Evolutionary conservation across 2,797 vertebrate genomes (phyloP).

Genomic region (Anabacerthia variegaticeps): DNA sequence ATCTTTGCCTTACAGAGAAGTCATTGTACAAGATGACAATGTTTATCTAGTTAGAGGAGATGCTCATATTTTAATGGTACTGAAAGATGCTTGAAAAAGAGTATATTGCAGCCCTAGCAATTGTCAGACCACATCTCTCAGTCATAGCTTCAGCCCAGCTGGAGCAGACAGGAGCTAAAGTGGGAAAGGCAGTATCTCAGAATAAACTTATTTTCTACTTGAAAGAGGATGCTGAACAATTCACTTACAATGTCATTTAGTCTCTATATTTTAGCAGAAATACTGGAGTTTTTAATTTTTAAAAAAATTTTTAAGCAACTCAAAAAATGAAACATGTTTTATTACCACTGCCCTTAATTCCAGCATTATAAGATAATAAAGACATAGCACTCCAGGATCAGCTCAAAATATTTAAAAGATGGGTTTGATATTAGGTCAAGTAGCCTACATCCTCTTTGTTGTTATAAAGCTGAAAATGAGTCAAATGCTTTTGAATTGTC

Average conservation of each 20-base stretch:
- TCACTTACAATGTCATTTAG: not conserved
- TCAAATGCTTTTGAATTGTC: not conserved
- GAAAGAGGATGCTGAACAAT: not conserved
- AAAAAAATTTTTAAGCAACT: not conserved
- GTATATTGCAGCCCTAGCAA: conserved; percentile 4
- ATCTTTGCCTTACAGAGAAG: conserved; percentile 15
- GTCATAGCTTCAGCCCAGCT: not conserved
- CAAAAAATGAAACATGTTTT: not conserved
- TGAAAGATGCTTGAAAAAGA: conserved; percentile 10
- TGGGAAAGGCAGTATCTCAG: not conserved
- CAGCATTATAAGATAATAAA: not conserved
- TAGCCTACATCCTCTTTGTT: not conserved
- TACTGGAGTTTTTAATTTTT: not conserved
- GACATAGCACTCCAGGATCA: not conserved
- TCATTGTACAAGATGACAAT: not conserved
- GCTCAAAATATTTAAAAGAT: not conserved
- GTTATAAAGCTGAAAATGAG: not conserved
- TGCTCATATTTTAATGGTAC: not conserved
- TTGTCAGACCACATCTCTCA: conserved; percentile 49
- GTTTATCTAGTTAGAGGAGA: not conserved
- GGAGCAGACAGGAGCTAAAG: conserved; percentile 43
- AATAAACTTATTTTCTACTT: conserved; percentile 32
- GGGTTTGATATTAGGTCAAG: not conserved
- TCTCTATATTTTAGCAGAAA: not conserved
- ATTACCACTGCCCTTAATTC: not conserved